phyloP scores from a whole-genome alignment of 2,113 vertebrate genomes.

The Pterocles burchelli region DNA sequence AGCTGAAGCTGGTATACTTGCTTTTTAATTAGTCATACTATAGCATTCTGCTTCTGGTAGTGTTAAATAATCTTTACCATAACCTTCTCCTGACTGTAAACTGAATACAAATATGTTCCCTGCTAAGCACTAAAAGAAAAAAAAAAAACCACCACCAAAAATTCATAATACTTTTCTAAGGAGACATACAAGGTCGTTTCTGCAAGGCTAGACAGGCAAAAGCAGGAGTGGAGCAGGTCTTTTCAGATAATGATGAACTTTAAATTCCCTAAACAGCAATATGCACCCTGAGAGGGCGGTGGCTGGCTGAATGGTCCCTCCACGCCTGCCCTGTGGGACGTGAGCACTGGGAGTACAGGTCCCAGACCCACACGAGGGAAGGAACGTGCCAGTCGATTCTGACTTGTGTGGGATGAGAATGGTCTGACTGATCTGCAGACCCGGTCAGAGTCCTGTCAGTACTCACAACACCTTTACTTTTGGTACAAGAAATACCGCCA shows the following conservation, averaged over 20 bases:
- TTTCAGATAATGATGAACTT: background rate
- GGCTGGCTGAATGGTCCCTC: background rate
- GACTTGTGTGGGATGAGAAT: rapidly evolving
- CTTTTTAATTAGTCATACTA: constrained; percentile 13
- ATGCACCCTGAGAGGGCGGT: rapidly evolving
- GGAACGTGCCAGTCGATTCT: rapidly evolving
- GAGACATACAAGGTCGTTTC: background rate
- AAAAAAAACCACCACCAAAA: no score
- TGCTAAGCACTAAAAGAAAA: background rate
- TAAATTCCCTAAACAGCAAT: background rate
- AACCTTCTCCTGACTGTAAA: background rate
- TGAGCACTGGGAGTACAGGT: rapidly evolving
- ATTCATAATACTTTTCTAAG: background rate
- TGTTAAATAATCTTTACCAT: constrained; percentile 23
- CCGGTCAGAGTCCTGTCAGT: background rate
- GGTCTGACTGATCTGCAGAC: background rate
- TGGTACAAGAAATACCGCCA: background rate
- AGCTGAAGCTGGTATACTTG: background rate
- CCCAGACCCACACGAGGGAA: rapidly evolving
- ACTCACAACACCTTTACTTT: background rate
- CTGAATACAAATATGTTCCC: background rate
- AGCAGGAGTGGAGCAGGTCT: background rate
- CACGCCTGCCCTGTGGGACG: rapidly evolving
- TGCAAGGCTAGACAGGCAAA: background rate
- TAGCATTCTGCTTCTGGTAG: background rate